Evolutionary conservation across 2,113 vertebrate genomes (phyloP).

Genomic region (Oenanthe oenanthe): DNA sequence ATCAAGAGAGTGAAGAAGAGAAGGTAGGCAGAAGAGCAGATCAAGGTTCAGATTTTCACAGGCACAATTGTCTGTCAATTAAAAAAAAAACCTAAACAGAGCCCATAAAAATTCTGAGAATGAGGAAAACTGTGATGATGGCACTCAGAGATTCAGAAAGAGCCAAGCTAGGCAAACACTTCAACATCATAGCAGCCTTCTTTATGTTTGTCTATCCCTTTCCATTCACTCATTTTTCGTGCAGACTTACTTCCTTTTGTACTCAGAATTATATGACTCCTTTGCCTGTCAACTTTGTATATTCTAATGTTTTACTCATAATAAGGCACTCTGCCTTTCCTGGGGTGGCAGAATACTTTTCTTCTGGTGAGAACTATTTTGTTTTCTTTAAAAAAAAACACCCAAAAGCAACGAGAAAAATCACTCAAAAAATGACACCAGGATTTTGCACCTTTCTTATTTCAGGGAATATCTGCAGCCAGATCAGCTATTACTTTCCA

Average conservation of each 20-base stretch:
- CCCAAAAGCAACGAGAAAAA: rapidly evolving
- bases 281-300: background rate
- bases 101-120: background rate
- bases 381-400: background rate
- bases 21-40: background rate
- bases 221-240: background rate
- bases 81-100: background rate
- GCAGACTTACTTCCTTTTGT: constrained; percentile 15
- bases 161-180: constrained; percentile 17
- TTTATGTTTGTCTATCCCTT: constrained; percentile 37
- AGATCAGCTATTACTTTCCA: constrained; percentile 40
- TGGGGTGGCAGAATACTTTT: background rate
- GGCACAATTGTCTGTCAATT: background rate
- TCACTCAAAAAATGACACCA: background rate
- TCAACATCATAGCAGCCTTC: background rate
- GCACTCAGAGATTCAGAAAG: constrained; percentile 22
- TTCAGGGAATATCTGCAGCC: constrained; percentile 49
- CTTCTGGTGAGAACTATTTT: background rate
- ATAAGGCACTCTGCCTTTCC: background rate
- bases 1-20: background rate
- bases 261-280: background rate
- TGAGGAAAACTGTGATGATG: constrained; percentile 17
- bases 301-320: background rate
- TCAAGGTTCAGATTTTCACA: background rate
- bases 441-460: constrained; percentile 26